phyloP scores from a whole-genome alignment of 35 echinoderm and acorn worm species.

The Apostichopus parvimensis region DNA sequence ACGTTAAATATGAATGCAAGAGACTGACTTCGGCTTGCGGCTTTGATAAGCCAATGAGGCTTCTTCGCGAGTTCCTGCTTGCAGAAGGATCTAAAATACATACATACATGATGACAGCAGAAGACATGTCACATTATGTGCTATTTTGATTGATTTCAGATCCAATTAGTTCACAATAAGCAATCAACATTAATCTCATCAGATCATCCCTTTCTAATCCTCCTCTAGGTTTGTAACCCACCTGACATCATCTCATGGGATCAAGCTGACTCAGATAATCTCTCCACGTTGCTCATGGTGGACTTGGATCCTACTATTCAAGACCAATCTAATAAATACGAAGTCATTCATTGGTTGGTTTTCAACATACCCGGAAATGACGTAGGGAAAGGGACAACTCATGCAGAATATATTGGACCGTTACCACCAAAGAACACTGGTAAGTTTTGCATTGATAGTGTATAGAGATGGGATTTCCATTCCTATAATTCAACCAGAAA shows the following conservation, averaged over 20 bases:
- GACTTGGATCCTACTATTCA: constrained; percentile 72
- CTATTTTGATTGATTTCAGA: too few species aligned
- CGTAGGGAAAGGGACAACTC: constrained; percentile 65
- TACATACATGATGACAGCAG: too few species aligned
- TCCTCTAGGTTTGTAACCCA: constrained; percentile 51
- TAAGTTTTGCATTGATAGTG: neutral
- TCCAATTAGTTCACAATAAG: too few species aligned
- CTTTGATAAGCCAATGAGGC: too few species aligned
- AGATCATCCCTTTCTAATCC: neutral
- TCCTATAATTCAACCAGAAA: too few species aligned
- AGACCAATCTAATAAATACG: constrained; percentile 54
- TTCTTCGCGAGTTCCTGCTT: too few species aligned
- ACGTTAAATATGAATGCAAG: too few species aligned
- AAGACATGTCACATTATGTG: too few species aligned
- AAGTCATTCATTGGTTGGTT: constrained; percentile 86
- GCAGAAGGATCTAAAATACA: too few species aligned
- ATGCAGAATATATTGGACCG: constrained; percentile 67
- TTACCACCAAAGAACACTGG: constrained; percentile 64
- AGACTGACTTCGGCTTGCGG: too few species aligned
- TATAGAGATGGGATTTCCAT: too few species aligned
- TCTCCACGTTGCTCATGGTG: constrained; percentile 66
- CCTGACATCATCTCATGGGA: constrained; percentile 51
- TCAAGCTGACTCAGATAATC: constrained; percentile 31
- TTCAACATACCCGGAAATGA: constrained; percentile 81
- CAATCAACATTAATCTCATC: too few species aligned